Evolutionary conservation across 2,888 invertebrate species (phyloP).

Genomic region (Drosophila bunnanda): DNA sequence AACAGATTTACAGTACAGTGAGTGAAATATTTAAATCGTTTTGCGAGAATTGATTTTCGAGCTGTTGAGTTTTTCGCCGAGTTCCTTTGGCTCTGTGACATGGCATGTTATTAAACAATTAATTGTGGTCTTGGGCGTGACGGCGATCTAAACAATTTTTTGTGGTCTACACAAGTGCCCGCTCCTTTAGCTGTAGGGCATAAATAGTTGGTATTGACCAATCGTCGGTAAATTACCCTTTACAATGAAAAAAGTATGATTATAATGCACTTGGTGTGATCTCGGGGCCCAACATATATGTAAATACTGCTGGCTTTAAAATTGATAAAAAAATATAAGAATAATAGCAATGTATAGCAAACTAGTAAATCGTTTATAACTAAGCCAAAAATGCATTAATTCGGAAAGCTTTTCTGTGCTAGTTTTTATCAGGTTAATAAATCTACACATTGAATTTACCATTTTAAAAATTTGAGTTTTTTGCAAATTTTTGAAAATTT

Average conservation of each 20-base stretch:
- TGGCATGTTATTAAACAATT: slow-evolving; percentile 75
- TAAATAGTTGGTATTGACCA: slow-evolving; percentile 4
- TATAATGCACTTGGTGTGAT: no score
- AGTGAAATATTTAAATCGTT: slow-evolving; percentile 55
- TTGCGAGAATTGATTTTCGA: slow-evolving; percentile 55
- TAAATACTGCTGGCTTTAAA: no score
- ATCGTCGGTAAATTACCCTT: neutral
- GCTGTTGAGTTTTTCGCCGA: slow-evolving; percentile 19
- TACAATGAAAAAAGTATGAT: neutral
- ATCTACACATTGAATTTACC: no score
- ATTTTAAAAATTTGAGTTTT: no score
- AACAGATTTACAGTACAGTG: slow-evolving; percentile 58
- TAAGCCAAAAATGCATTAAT: no score
- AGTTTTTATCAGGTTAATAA: no score
- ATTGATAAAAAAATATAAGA: neutral
- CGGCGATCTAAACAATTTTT: slow-evolving; percentile 29
- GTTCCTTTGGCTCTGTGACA: slow-evolving; percentile 22
- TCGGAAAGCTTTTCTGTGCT: no score
- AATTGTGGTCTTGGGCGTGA: slow-evolving; percentile 62
- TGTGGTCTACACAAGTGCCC: slow-evolving; percentile 31
- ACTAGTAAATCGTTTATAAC: no score
- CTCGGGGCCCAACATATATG: neutral
- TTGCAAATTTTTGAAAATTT: no score
- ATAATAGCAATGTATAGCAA: no score
- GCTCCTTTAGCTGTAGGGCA: slow-evolving; percentile 52